Evolutionary conservation across 2,888 invertebrate species (phyloP), one percentile per base, ranked within the genome.

Genomic region (Lacanobia oleracea): DNA sequence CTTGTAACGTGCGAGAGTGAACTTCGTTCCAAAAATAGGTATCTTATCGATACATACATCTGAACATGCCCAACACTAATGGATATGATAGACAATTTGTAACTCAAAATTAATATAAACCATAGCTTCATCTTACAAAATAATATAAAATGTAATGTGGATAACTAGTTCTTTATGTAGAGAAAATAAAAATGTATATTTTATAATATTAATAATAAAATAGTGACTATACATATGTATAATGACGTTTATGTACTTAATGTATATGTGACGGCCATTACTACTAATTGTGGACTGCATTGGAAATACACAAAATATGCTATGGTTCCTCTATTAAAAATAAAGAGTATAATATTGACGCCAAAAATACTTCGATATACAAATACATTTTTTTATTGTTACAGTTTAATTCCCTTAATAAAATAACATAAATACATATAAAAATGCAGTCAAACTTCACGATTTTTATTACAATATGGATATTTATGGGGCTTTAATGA

Each of bases 161-260:
- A 50, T 65, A 72, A 40, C 50, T 45, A 77, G 40, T 69, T 67
- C 21, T 45, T 14, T 51, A 62, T 23, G 62, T 62, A 45, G 40
- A 63, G 56, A 68, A 40, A 78, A 78, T 56, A 63, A 61, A 73
- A 62, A 59, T 56, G 40, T 60, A 67, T 64, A 43, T 64, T 68
- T 51, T 48, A 60, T 50, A 64, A 48, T 65, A 73, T 59, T 18
- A 48, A 48, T 77, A 81, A 51, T 82, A 72, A 77, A 77, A 79
- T 67, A 77, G 65, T 82, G 72, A 82, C 82, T 82, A 56, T 82
- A 79, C 64, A 79, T 81, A 66, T 74, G 62, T 70, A 78, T 79
- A 74, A 67, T 62, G 51, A 59, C 21, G 51, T 59, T 48, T 51
- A 79, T 79, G 73, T 82, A 79, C 82, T 51, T 72, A 62, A 51